These are phyloP conservation scores for Amphimedon queenslandica DNA, from an alignment of 37 sponge, comb jelly and placozoan genomes.

Conservation along the genomic window DNA sequence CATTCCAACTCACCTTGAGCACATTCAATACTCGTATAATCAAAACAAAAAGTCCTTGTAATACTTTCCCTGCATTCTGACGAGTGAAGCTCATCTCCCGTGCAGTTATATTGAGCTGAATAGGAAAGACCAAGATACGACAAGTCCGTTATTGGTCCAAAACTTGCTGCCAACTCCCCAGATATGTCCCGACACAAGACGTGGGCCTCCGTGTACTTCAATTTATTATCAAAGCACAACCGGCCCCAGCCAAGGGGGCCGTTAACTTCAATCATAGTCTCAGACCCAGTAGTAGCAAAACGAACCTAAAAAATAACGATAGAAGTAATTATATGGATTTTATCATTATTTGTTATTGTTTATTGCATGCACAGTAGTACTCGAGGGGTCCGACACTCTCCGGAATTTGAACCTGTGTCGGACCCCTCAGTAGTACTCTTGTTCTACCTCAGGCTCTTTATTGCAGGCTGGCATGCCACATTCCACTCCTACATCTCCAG, in stretches of 20 bases:
- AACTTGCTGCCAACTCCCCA: background rate
- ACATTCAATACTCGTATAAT: too few relatives aligned
- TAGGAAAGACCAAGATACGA: constrained; percentile 7
- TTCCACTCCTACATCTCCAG: constrained; percentile 46
- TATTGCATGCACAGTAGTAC: too few relatives aligned
- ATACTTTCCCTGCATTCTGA: too few relatives aligned
- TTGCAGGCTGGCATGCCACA: too few relatives aligned
- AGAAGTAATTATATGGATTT: too few relatives aligned
- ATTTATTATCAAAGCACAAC: background rate
- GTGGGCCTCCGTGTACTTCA: background rate
- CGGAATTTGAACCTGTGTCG: too few relatives aligned
- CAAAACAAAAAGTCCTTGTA: too few relatives aligned
- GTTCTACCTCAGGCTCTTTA: too few relatives aligned
- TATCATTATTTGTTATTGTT: too few relatives aligned
- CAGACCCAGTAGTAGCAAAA: background rate
- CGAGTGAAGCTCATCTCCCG: constrained; percentile 20
- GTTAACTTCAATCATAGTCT: background rate
- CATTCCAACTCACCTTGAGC: too few relatives aligned
- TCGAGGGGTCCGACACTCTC: too few relatives aligned
- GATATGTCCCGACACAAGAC: background rate
- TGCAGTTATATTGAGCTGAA: background rate
- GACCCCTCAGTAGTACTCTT: too few relatives aligned
- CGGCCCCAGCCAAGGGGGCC: background rate
- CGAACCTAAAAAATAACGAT: background rate
- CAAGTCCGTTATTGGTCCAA: background rate